Percentiles rank a stretch among this genome's conserved stretches.
Evolutionary conservation across 2,797 vertebrate genomes (phyloP).

Genomic region (Atherinosoma microstoma): DNA sequence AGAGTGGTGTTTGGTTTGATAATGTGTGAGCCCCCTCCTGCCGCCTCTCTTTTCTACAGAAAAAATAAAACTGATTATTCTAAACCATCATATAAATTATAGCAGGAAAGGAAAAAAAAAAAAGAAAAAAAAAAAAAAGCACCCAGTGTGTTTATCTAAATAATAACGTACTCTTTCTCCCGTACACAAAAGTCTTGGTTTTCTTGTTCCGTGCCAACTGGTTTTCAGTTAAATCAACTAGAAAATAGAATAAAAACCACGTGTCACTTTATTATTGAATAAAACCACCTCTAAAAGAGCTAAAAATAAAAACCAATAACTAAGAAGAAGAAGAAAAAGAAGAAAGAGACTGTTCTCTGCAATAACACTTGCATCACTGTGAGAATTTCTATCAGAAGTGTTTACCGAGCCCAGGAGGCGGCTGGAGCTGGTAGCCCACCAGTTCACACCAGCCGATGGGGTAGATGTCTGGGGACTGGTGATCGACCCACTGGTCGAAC

Average conservation of each 20-base stretch:
- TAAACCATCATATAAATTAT: neutral
- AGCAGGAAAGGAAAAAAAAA: neutral
- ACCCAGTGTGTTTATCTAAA: constrained; percentile 5
- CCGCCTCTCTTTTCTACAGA: constrained; percentile 44
- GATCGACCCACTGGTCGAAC: constrained; percentile 98
- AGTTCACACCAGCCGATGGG: constrained; percentile 96
- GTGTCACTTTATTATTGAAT: constrained; percentile 7
- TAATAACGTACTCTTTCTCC: constrained; percentile 81
- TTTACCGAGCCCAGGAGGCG: constrained; percentile 88
- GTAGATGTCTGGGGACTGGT: constrained; percentile 95
- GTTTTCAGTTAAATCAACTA: constrained; percentile 64
- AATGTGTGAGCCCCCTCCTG: constrained; percentile 56
- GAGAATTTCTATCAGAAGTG: neutral
- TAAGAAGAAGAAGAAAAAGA: neutral
- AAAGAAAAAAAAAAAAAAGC: neutral
- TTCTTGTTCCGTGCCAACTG: constrained; percentile 69
- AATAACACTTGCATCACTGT: neutral
- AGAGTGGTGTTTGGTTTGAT: constrained; percentile 8
- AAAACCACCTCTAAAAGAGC: no score
- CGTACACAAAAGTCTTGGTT: constrained; percentile 47
- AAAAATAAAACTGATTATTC: neutral
- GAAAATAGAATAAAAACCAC: constrained; percentile 42
- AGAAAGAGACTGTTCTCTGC: no score
- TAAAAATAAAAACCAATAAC: no score
- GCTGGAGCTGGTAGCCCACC: constrained; percentile 91